These are phyloP conservation scores for Ecliptopera silaceata DNA, from an alignment of 2,888 invertebrate genomes.

Conservation along the genomic window DNA sequence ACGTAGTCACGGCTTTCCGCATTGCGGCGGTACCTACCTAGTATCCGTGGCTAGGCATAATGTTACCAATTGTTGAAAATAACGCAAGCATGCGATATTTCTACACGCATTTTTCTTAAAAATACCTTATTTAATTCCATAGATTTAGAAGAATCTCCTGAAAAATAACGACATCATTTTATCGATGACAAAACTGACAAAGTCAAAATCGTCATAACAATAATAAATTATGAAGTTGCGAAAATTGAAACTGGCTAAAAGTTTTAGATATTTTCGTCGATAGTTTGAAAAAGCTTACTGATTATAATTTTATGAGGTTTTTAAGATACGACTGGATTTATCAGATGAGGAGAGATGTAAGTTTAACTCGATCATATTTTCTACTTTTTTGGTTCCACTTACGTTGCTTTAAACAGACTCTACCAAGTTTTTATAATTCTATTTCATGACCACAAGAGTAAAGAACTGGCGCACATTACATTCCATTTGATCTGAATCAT, in stretches of 20 bases:
- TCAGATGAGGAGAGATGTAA: slow-evolving; percentile 12
- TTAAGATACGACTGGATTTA: slow-evolving; percentile 1
- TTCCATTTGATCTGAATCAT: too few species aligned
- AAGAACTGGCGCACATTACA: too few species aligned
- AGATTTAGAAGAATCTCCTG: not conserved
- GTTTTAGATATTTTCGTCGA: slow-evolving; percentile 3
- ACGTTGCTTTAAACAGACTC: too few species aligned
- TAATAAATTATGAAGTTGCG: slow-evolving; percentile 1
- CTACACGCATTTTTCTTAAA: not conserved
- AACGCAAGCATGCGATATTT: slow-evolving; percentile 2
- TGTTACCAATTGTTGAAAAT: slow-evolving; percentile 9
- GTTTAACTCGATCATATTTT: not conserved
- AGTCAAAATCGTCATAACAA: slow-evolving; percentile 1
- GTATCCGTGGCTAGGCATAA: slow-evolving; percentile 2
- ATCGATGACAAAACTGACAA: not conserved
- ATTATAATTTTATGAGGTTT: slow-evolving; percentile 1
- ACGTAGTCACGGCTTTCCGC: slow-evolving; percentile 17
- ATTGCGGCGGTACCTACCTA: slow-evolving; percentile 13
- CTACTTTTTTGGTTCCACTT: too few species aligned
- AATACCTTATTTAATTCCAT: not conserved
- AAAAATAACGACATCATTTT: not conserved
- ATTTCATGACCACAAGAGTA: too few species aligned
- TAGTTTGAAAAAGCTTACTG: not conserved
- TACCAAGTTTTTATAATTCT: too few species aligned
- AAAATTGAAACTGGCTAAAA: not conserved